Conservation (phyloP, 2,113 vertebrate species). For the Alosa alosa region DNA sequence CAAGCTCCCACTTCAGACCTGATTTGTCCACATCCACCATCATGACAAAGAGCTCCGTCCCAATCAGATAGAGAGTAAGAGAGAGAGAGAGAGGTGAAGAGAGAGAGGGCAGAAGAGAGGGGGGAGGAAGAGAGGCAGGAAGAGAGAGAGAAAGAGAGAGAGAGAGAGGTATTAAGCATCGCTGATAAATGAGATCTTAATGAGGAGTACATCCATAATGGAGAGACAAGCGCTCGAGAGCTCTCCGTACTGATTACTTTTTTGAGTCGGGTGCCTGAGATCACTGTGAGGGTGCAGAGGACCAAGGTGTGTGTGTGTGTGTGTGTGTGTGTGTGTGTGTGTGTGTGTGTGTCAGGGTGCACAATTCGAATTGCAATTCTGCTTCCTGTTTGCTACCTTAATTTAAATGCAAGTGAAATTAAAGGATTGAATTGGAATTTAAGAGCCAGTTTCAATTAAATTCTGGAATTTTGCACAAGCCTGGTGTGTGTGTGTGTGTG, state of each 20-base stretch:
- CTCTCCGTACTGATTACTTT: background rate
- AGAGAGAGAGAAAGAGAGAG: background rate
- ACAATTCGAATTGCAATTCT: too few relatives aligned
- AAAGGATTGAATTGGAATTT: too few relatives aligned
- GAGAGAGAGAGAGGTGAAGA: background rate
- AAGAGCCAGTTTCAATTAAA: too few relatives aligned
- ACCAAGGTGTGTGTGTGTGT: background rate
- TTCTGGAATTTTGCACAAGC: too few relatives aligned
- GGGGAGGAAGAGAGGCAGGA: background rate
- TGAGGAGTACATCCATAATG: background rate
- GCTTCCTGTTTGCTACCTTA: too few relatives aligned
- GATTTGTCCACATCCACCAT: background rate
- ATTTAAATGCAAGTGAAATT: too few relatives aligned
- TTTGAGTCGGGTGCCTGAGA: background rate
- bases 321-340: too few relatives aligned
- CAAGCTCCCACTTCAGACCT: background rate
- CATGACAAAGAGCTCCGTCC: background rate
- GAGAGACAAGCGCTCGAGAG: background rate
- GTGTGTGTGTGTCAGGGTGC: background rate
- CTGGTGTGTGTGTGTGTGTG: too few relatives aligned
- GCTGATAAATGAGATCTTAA: background rate
- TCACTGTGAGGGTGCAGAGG: background rate
- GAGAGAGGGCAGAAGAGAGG: background rate
- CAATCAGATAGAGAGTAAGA: background rate
- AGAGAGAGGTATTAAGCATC: background rate